phyloP scores from a whole-genome alignment of 2,113 vertebrate species.

The Ictalurus furcatus region DNA sequence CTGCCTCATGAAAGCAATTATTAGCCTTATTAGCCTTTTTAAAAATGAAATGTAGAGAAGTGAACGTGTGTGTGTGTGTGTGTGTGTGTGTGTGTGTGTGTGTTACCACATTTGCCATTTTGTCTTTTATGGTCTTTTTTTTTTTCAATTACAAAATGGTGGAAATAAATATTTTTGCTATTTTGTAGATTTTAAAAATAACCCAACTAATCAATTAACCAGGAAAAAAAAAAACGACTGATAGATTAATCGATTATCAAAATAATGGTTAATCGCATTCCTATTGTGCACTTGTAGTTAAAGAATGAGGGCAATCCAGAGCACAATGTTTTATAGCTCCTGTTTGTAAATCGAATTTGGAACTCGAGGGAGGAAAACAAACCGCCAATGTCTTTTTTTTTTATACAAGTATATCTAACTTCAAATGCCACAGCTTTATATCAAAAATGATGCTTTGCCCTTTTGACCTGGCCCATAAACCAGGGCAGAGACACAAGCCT shows the following conservation, averaged over 20 bases:
- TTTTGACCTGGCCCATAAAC: constrained; percentile 59
- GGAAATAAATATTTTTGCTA: not conserved
- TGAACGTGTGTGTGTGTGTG: not conserved
- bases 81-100: not conserved
- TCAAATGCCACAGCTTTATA: constrained; percentile 40
- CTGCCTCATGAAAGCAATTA: not conserved
- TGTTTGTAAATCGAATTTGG: not conserved
- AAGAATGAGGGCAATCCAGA: not conserved
- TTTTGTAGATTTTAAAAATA: not conserved
- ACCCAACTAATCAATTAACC: not conserved
- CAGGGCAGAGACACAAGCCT: constrained; percentile 47
- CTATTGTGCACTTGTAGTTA: not conserved
- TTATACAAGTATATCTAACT: constrained; percentile 28
- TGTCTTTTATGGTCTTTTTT: not conserved
- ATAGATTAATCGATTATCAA: not conserved
- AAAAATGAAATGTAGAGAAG: not conserved
- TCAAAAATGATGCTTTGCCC: constrained; percentile 45
- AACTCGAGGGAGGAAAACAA: not conserved
- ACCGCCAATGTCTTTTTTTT: not conserved
- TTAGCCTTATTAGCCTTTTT: not conserved
- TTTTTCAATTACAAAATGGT: not conserved
- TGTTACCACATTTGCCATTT: not conserved
- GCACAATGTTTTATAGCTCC: not conserved
- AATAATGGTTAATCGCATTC: not conserved
- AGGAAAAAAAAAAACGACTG: not conserved